These are phyloP conservation scores for Orthosia cruda DNA, from an alignment of 2,888 invertebrate genomes.

Conservation along the genomic window DNA sequence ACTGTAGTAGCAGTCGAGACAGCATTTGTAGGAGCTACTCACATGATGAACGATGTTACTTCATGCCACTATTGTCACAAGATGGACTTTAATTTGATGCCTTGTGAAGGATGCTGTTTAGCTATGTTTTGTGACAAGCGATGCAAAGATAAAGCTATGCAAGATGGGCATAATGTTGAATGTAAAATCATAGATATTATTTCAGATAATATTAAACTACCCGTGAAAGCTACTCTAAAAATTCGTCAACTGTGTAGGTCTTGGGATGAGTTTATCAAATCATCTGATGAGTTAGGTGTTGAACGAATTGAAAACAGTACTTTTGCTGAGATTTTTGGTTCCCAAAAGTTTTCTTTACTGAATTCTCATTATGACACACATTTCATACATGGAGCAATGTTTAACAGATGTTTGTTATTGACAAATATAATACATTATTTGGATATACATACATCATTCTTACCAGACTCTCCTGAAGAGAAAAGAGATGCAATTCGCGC, in stretches of 20 bases:
- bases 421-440: slow-evolving; percentile 42
- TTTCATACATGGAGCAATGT: slow-evolving; percentile 37
- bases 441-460: slow-evolving; percentile 37
- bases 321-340: slow-evolving; percentile 37
- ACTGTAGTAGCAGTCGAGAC: slow-evolving; percentile 42
- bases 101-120: slow-evolving; percentile 43
- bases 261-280: slow-evolving; percentile 54
- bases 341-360: slow-evolving; percentile 45
- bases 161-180: slow-evolving; percentile 44
- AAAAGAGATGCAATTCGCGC: slow-evolving; percentile 37
- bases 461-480: slow-evolving; percentile 26
- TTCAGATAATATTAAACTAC: neutral
- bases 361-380: slow-evolving; percentile 36
- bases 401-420: slow-evolving; percentile 29
- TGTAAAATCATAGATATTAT: slow-evolving; percentile 26
- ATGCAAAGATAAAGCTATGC: slow-evolving; percentile 37
- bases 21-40: slow-evolving; percentile 18
- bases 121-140: slow-evolving; percentile 43
- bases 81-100: slow-evolving; percentile 41
- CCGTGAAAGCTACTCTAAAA: slow-evolving; percentile 36
- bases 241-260: slow-evolving; percentile 48
- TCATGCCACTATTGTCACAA: slow-evolving; percentile 44
- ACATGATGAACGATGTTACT: slow-evolving; percentile 1
- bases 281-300: slow-evolving; percentile 37
- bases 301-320: slow-evolving; percentile 26